phyloP scores from a whole-genome alignment of 2,888 invertebrate genomes.

The Leptinotarsa peninsularis region DNA sequence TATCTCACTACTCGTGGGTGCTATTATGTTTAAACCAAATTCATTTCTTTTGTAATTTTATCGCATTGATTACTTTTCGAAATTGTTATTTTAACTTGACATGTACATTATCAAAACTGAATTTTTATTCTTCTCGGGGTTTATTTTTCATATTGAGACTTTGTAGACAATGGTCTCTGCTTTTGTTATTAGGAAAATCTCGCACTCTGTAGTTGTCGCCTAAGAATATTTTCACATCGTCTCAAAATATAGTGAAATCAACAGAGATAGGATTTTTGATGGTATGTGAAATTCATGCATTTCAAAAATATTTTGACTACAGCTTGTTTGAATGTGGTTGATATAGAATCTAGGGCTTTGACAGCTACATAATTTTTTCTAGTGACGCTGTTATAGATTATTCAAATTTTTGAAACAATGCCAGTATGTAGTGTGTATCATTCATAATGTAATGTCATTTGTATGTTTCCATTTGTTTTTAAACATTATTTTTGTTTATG shows the following conservation, averaged over 20 bases:
- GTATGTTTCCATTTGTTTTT: conserved; percentile 37
- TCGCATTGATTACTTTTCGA: neutral
- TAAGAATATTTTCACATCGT: neutral
- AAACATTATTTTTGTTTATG: conserved; percentile 44
- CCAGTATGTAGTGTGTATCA: conserved; percentile 9
- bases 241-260: neutral
- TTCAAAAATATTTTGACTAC: neutral
- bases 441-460: conserved; percentile 18
- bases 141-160: no score
- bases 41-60: neutral
- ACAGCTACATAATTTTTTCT: conserved; percentile 21
- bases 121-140: no score
- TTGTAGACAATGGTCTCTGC: neutral
- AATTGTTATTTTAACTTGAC: neutral
- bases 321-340: neutral
- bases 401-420: neutral
- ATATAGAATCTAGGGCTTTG: neutral
- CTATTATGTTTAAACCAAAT: neutral
- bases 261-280: neutral
- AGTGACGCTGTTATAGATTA: neutral
- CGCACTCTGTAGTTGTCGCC: neutral
- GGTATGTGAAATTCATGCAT: no score
- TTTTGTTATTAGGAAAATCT: neutral
- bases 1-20: conserved; percentile 1
- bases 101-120: no score